Conservation (phyloP, 2,113 vertebrate species). For the Chloropsis hardwickii region DNA sequence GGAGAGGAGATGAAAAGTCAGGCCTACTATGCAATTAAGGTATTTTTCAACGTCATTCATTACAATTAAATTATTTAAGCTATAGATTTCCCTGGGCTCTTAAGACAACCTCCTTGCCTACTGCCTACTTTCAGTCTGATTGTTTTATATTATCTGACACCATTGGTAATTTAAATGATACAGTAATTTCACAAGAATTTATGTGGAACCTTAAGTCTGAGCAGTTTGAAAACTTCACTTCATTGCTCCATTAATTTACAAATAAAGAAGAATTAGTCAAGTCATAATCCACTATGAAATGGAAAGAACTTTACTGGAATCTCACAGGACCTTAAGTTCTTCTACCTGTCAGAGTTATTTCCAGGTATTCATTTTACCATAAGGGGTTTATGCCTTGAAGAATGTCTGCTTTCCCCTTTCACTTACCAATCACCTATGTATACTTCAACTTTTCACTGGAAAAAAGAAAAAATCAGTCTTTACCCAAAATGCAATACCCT, state of each 20-base stretch:
- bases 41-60: slow-evolving; percentile 37
- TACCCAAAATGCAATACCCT: neutral
- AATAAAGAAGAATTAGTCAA: neutral
- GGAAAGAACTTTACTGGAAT: neutral
- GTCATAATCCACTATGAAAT: neutral
- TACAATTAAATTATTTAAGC: neutral
- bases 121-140: neutral
- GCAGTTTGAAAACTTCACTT: neutral
- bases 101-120: neutral
- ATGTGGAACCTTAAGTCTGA: neutral
- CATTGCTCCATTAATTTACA: neutral
- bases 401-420: neutral
- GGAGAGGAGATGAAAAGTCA: slow-evolving; percentile 86
- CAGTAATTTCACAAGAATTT: neutral
- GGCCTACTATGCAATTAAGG: slow-evolving; percentile 88
- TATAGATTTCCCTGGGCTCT: neutral
- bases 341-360: neutral
- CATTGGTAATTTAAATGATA: neutral
- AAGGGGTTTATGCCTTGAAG: neutral
- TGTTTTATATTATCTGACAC: neutral
- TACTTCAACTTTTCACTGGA: neutral
- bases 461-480: neutral
- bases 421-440: neutral
- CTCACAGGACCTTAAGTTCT: neutral
- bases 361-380: neutral